phyloP scores from a whole-genome alignment of 1,140 invertebrate genomes.

The Mamestra configurata region DNA sequence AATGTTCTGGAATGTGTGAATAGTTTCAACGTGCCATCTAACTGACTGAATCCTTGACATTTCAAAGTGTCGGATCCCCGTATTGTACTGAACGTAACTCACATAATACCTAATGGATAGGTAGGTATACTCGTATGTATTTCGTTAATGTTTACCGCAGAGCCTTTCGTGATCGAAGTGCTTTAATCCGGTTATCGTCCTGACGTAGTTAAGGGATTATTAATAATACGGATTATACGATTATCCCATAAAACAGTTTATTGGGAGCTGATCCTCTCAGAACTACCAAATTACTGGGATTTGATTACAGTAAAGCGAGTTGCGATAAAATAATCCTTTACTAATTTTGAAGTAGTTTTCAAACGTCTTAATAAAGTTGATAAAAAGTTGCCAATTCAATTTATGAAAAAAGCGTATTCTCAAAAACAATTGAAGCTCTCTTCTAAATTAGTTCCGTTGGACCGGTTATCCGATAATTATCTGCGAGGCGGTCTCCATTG shows the following conservation, averaged over 20 bases:
- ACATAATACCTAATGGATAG: too few species aligned
- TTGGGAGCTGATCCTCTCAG: constrained; percentile 6
- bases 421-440: background rate
- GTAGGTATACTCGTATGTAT: too few species aligned
- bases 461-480: constrained; percentile 6
- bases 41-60: too few species aligned
- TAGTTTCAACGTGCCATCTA: too few species aligned
- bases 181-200: constrained; percentile 22
- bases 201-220: constrained; percentile 11
- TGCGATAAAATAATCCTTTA: background rate
- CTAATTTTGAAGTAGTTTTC: background rate
- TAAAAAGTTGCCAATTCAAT: too few species aligned
- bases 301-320: background rate
- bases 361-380: too few species aligned
- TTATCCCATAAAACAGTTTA: constrained; percentile 32
- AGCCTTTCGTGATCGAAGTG: constrained; percentile 20
- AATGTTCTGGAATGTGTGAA: too few species aligned
- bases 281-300: constrained; percentile 25
- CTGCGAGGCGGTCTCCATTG: background rate
- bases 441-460: background rate
- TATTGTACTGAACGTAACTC: too few species aligned
- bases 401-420: too few species aligned
- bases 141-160: background rate
- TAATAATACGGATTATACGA: constrained; percentile 22
- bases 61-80: too few species aligned